phyloP scores from a whole-genome alignment of 2,888 invertebrate genomes.

The Itoplectis maculator region DNA sequence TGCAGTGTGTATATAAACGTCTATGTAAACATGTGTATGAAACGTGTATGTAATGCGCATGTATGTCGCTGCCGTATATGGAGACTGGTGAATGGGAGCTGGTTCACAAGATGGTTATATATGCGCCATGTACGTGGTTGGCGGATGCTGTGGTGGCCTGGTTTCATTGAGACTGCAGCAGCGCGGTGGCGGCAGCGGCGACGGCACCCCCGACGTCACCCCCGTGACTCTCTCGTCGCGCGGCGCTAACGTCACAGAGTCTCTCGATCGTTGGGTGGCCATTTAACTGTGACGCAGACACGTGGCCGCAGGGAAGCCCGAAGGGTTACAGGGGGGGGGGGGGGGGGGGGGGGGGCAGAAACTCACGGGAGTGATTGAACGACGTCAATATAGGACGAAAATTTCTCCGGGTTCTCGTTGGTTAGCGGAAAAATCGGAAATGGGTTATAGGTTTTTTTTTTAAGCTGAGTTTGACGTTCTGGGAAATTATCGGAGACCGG shows the following conservation, averaged over 20 bases:
- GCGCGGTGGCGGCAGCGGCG: background rate
- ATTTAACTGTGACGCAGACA: constrained; percentile 16
- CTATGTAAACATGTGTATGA: too few relatives aligned
- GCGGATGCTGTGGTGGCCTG: constrained; percentile 48
- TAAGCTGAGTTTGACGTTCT: too few relatives aligned
- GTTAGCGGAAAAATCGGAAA: too few relatives aligned
- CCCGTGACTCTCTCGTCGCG: constrained; percentile 29
- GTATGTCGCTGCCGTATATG: background rate
- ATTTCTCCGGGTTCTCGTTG: background rate
- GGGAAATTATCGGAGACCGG: too few relatives aligned
- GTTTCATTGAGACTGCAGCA: constrained; percentile 59
- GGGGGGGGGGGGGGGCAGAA: background rate
- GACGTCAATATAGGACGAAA: background rate
- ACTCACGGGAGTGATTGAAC: background rate
- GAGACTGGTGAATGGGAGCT: constrained; percentile 46
- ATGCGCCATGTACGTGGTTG: constrained; percentile 11
- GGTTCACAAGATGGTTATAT: constrained; percentile 35
- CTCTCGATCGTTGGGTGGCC: constrained; percentile 10
- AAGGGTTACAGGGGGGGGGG: too few relatives aligned
- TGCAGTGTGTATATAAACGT: too few relatives aligned
- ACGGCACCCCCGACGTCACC: constrained; percentile 8
- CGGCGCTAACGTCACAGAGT: constrained; percentile 10
- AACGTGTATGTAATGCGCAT: too few relatives aligned
- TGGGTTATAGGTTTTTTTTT: too few relatives aligned
- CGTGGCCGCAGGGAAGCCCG: background rate